These are phyloP conservation scores for Eulemur rubriventer DNA, from an alignment of 2,797 vertebrate genomes.

Conservation along the genomic window DNA sequence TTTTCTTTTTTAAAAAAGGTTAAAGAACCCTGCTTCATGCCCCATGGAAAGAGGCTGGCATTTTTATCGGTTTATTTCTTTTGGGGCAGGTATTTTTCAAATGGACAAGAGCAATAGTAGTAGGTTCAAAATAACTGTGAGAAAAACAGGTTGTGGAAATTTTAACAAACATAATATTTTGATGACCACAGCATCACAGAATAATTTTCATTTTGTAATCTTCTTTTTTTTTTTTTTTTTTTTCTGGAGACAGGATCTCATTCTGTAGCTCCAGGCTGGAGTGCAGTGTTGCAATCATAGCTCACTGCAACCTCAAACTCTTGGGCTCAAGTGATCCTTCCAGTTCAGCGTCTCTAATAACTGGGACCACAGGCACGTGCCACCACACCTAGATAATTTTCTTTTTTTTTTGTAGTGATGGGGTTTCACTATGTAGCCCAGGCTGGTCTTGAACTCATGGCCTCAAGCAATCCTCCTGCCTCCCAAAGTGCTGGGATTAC, in stretches of 20 bases:
- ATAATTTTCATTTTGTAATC: not conserved
- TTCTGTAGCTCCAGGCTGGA: not conserved
- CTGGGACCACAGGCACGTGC: not conserved
- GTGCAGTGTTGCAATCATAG: not conserved
- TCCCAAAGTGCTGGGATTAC: too few species aligned
- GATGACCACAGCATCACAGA: not conserved
- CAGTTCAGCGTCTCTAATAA: not conserved
- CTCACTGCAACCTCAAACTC: not conserved
- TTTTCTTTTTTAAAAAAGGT: not conserved
- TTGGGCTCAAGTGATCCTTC: not conserved
- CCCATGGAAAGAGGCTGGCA: not conserved
- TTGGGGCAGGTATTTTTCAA: not conserved
- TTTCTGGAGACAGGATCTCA: not conserved
- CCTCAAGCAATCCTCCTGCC: too few species aligned
- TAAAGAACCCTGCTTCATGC: not conserved
- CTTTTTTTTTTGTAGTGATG: not conserved
- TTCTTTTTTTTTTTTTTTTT: not conserved
- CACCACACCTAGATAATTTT: not conserved
- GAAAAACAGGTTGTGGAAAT: not conserved
- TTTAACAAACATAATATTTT: not conserved
- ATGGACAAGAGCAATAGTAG: not conserved
- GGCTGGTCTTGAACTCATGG: not conserved
- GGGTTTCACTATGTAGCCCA: not conserved
- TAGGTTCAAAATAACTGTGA: not conserved
- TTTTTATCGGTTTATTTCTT: not conserved